phyloP scores from a whole-genome alignment of 2,797 vertebrate genomes.

The Galagoides demidoff region DNA sequence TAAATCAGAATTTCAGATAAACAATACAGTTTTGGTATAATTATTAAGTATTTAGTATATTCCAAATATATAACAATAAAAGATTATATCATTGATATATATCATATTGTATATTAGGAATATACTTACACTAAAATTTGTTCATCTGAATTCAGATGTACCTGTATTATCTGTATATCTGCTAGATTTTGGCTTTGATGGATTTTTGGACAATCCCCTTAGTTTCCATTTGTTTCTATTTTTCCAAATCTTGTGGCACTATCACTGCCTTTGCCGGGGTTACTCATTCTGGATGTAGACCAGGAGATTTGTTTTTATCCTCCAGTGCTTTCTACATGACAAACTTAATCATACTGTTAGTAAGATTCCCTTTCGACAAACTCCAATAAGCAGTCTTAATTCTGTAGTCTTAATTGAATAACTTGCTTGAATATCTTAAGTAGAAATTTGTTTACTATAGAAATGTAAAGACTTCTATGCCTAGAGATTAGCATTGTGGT shows the following conservation, averaged over 20 bases:
- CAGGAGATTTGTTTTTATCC: background rate
- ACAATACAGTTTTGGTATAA: background rate
- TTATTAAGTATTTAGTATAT: background rate
- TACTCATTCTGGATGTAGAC: background rate
- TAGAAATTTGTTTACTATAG: background rate
- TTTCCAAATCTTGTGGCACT: background rate
- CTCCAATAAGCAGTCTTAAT: background rate
- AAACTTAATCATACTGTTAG: background rate
- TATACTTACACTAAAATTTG: background rate
- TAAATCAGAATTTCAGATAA: constrained; percentile 19
- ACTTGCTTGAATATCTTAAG: background rate
- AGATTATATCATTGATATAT: background rate
- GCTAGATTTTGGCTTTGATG: background rate
- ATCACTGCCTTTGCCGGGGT: background rate
- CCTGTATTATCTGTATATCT: background rate
- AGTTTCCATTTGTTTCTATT: background rate
- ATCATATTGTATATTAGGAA: background rate
- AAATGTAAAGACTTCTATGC: background rate
- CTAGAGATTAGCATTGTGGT: constrained; percentile 14
- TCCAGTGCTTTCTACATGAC: background rate
- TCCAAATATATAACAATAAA: background rate
- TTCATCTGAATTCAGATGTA: constrained; percentile 47
- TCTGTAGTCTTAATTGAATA: background rate
- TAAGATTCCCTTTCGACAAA: background rate
- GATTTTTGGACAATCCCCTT: background rate